These are phyloP conservation scores for Dromiciops gliroides DNA, from an alignment of 2,113 vertebrate genomes.

Conservation along the genomic window DNA sequence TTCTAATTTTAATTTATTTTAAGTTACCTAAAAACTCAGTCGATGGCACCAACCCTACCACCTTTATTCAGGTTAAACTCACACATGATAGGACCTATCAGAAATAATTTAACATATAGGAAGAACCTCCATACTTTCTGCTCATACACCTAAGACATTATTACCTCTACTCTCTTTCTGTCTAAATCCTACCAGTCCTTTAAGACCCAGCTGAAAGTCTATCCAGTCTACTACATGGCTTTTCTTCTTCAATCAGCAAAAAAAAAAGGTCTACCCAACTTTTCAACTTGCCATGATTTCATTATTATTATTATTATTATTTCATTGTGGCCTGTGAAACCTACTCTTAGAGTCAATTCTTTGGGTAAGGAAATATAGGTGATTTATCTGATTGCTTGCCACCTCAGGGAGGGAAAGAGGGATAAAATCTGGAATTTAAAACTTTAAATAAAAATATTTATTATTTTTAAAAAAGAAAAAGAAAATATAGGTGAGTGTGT, in stretches of 20 bases:
- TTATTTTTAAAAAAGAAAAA: too few relatives aligned
- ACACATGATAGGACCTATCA: neutral
- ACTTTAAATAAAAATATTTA: too few relatives aligned
- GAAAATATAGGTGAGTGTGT: neutral
- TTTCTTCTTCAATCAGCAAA: neutral
- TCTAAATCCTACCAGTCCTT: neutral
- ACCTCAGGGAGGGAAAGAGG: too few relatives aligned
- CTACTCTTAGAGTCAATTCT: neutral
- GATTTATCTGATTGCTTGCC: neutral
- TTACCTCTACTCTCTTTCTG: neutral
- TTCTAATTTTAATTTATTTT: neutral
- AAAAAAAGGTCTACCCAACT: neutral
- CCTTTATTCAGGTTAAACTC: neutral
- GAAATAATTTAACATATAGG: neutral
- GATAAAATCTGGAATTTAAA: too few relatives aligned
- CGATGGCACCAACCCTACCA: neutral
- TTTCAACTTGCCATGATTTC: neutral
- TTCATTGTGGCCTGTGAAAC: neutral
- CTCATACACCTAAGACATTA: too few relatives aligned
- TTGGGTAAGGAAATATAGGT: neutral
- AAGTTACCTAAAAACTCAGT: neutral
- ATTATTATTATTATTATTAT: too few relatives aligned
- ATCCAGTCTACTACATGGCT: neutral
- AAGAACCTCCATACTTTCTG: neutral
- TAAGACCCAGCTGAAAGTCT: neutral